Percentiles rank a stretch among this genome's conserved stretches.
These are phyloP conservation scores for Tetragnatha versicolor DNA, from an alignment of 1,140 invertebrate species.

Conservation along the genomic window DNA sequence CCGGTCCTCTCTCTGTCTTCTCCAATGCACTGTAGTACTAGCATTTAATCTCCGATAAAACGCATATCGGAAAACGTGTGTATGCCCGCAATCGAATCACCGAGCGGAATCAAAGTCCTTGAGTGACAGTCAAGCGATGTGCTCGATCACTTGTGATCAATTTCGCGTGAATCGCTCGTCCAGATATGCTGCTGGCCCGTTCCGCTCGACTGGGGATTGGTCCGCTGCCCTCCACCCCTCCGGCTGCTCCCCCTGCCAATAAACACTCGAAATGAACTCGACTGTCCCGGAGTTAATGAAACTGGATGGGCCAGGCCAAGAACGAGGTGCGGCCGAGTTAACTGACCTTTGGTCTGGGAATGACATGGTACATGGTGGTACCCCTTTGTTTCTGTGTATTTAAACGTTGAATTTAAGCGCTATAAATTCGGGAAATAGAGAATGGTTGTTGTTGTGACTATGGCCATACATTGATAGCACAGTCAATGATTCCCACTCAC, in stretches of 20 bases:
- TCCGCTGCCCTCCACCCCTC: neutral
- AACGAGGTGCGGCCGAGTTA: too few species aligned
- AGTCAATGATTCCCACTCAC: too few species aligned
- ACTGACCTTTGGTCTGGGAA: too few species aligned
- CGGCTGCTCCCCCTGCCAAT: neutral
- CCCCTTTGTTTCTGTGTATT: too few species aligned
- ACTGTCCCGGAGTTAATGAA: constrained; percentile 18
- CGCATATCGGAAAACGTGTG: constrained; percentile 52
- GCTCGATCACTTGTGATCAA: constrained; percentile 45
- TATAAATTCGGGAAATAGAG: too few species aligned
- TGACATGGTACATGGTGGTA: too few species aligned
- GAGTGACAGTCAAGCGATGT: constrained; percentile 9
- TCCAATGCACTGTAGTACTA: too few species aligned
- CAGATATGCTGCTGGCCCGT: constrained; percentile 17
- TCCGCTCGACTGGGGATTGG: constrained; percentile 36
- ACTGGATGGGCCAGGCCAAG: neutral
- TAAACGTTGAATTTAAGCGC: too few species aligned
- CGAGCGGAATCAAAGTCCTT: neutral
- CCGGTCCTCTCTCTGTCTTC: too few species aligned
- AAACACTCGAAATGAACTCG: constrained; percentile 20
- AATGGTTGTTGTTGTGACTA: too few species aligned
- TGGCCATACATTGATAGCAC: too few species aligned
- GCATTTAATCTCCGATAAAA: constrained; percentile 47
- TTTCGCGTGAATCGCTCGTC: constrained; percentile 26
- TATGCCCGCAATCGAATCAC: constrained; percentile 19